These are phyloP conservation scores for Pitangus sulphuratus DNA, from an alignment of 2,797 vertebrate species.

Conservation along the genomic window DNA sequence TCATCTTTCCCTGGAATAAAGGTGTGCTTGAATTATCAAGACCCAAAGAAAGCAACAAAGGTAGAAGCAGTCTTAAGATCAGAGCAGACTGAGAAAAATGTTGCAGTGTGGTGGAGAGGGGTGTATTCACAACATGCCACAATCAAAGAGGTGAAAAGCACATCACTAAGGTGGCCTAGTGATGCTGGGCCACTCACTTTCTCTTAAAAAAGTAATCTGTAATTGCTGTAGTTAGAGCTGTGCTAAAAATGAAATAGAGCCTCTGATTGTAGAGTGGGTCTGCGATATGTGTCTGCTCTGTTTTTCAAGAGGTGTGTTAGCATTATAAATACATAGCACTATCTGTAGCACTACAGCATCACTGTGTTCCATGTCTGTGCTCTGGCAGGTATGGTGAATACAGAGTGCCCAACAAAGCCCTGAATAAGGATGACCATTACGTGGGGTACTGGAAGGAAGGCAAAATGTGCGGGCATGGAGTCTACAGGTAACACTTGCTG, in stretches of 20 bases:
- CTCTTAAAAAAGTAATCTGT: background rate
- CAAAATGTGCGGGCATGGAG: constrained; percentile 93
- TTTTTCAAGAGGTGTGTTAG: background rate
- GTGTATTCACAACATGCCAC: background rate
- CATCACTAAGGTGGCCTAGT: background rate
- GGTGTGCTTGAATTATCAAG: background rate
- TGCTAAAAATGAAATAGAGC: background rate
- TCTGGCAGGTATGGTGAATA: constrained; percentile 89
- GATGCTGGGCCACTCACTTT: background rate
- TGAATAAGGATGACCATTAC: constrained; percentile 90
- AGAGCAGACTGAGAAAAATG: background rate
- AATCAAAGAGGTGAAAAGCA: background rate
- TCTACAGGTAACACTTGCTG: constrained; percentile 82
- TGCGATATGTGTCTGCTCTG: background rate
- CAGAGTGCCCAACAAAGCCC: constrained; percentile 83
- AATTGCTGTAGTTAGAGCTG: background rate
- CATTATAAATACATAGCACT: background rate
- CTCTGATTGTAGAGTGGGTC: background rate
- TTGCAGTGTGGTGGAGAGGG: background rate
- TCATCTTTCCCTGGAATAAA: background rate
- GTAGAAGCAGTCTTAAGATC: background rate
- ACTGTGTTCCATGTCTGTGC: background rate
- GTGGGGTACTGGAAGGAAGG: constrained; percentile 95
- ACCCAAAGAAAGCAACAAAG: background rate
- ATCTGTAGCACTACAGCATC: too few species aligned